A percentile compares a stretch with the other conserved stretches of the same genome.
phyloP scores from a whole-genome alignment of 2,113 vertebrate genomes.

The Hoplias malabaricus region DNA sequence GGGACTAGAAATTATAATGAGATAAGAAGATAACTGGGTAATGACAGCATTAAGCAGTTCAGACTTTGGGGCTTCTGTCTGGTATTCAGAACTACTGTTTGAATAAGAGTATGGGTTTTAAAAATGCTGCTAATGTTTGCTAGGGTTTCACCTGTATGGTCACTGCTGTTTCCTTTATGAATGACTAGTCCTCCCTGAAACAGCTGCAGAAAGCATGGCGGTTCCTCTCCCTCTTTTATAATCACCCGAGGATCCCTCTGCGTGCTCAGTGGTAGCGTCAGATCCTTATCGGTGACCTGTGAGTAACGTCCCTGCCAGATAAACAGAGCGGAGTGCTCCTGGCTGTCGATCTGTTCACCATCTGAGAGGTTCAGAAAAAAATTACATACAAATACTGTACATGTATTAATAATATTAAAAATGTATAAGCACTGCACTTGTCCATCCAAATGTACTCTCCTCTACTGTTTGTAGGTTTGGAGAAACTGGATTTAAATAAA shows the following conservation, averaged over 20 bases:
- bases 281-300: constrained; percentile 58
- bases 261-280: constrained; percentile 61
- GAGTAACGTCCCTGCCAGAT: constrained; percentile 74
- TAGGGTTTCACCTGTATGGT: constrained; percentile 56
- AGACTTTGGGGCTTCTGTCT: too few species aligned
- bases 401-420: too few species aligned
- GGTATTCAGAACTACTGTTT: too few species aligned
- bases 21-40: too few species aligned
- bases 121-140: neutral
- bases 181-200: constrained; percentile 76
- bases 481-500: too few species aligned
- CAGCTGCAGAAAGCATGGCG: constrained; percentile 77
- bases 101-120: neutral
- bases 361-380: neutral
- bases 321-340: constrained; percentile 63
- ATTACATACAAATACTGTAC: neutral
- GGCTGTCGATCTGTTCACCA: constrained; percentile 41
- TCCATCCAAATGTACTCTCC: too few species aligned
- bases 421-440: too few species aligned
- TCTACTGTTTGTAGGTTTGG: too few species aligned
- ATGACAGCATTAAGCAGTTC: too few species aligned
- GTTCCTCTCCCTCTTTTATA: constrained; percentile 72
- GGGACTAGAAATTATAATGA: too few species aligned
- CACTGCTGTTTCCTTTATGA: constrained; percentile 58
- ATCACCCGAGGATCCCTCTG: constrained; percentile 66